phyloP scores from a whole-genome alignment of 2,797 vertebrate species.

The Toxotes lorentzi region DNA sequence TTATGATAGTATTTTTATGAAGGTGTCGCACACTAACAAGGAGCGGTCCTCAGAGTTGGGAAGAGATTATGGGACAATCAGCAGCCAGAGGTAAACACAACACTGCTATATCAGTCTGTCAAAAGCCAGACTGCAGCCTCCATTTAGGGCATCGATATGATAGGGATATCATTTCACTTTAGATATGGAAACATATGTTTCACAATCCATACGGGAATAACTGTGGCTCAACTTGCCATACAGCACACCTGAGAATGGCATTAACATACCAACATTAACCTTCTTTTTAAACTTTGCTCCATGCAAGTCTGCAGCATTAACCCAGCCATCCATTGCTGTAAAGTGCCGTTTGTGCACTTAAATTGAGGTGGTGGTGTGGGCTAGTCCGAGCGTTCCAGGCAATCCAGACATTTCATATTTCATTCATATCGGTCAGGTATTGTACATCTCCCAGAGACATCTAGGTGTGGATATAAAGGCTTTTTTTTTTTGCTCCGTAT shows the following conservation, averaged over 20 bases:
- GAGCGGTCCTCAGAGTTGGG: slow-evolving; percentile 47
- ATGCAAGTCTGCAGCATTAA: slow-evolving; percentile 38
- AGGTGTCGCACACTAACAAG: slow-evolving; percentile 56
- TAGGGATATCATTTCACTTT: slow-evolving; percentile 28
- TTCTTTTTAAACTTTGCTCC: slow-evolving; percentile 41
- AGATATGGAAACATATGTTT: slow-evolving; percentile 47
- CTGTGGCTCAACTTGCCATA: slow-evolving; percentile 10
- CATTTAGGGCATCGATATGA: slow-evolving; percentile 8
- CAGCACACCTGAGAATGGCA: slow-evolving; percentile 24
- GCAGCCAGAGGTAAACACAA: slow-evolving; percentile 59
- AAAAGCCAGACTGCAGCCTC: slow-evolving; percentile 25
- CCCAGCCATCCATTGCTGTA: slow-evolving; percentile 11
- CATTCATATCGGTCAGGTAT: slow-evolving; percentile 61
- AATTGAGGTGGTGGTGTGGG: slow-evolving; percentile 56
- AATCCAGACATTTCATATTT: slow-evolving; percentile 60
- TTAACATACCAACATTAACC: slow-evolving; percentile 40
- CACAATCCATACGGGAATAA: slow-evolving; percentile 12
- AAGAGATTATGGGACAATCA: slow-evolving; percentile 63
- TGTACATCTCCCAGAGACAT: slow-evolving; percentile 54
- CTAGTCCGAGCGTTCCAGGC: slow-evolving; percentile 25
- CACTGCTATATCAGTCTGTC: slow-evolving; percentile 66
- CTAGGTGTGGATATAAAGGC: slow-evolving; percentile 28
- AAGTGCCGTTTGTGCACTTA: slow-evolving; percentile 47
- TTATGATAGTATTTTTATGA: slow-evolving; percentile 66
- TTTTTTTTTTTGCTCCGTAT: slow-evolving; percentile 20